Percentiles rank a stretch among this genome's conserved stretches.
phyloP scores from a whole-genome alignment of 2,888 invertebrate species.

The Tenthredo notha region DNA sequence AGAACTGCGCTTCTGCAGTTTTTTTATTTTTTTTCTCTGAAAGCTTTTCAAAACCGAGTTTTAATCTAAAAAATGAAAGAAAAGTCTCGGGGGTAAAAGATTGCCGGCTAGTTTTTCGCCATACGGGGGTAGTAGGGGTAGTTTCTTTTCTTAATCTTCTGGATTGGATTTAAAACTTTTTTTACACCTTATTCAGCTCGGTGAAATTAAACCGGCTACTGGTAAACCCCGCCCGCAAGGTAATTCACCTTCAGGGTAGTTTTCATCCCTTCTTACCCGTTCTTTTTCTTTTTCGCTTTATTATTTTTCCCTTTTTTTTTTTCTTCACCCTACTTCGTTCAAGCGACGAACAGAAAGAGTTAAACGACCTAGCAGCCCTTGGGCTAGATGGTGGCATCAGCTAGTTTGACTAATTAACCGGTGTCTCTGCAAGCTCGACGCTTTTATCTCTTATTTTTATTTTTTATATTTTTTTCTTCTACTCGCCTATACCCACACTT shows the following conservation, averaged over 20 bases:
- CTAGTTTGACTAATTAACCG: constrained; percentile 48
- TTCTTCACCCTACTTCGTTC: background rate
- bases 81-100: background rate
- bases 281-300: background rate
- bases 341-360: constrained; percentile 38
- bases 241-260: background rate
- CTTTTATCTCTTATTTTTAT: background rate
- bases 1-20: background rate
- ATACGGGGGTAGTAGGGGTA: background rate
- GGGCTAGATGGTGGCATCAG: constrained; percentile 38
- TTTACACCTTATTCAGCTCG: constrained; percentile 9
- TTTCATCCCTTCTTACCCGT: background rate
- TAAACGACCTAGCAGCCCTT: constrained; percentile 8
- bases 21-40: background rate
- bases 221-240: background rate
- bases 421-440: constrained; percentile 26
- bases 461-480: too few relatives aligned
- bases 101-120: background rate
- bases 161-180: constrained; percentile 42
- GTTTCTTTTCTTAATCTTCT: constrained; percentile 15
- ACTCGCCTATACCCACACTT: background rate
- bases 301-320: background rate
- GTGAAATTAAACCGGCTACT: background rate
- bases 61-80: background rate
- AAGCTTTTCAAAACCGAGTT: background rate